phyloP scores from a whole-genome alignment of 2,888 invertebrate species.

The Acronicta leporina region DNA sequence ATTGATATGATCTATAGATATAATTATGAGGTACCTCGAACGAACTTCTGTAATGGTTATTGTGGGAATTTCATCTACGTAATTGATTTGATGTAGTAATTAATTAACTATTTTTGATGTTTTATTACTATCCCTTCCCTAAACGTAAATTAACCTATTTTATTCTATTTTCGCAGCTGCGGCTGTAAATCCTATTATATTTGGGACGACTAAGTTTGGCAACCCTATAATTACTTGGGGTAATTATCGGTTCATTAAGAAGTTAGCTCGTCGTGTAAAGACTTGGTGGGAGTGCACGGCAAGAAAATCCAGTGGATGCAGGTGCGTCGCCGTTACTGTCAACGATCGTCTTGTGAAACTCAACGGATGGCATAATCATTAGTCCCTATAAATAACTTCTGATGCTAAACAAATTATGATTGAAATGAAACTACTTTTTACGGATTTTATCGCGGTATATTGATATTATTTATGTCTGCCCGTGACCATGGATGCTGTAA shows the following conservation, averaged over 20 bases:
- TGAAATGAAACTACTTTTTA: too few species aligned
- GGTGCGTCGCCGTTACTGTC: constrained; percentile 78
- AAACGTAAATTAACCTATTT: constrained; percentile 9
- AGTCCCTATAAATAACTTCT: too few species aligned
- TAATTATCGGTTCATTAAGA: constrained; percentile 80
- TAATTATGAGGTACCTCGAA: background rate
- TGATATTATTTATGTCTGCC: too few species aligned
- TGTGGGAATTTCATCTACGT: background rate
- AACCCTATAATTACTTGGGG: constrained; percentile 82
- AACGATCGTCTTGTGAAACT: constrained; percentile 75
- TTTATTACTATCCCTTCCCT: background rate
- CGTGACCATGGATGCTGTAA: too few species aligned
- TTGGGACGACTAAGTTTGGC: constrained; percentile 75
- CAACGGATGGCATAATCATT: constrained; percentile 82
- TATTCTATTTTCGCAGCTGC: constrained; percentile 26
- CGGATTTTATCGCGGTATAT: too few species aligned
- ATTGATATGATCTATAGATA: background rate
- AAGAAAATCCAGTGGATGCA: constrained; percentile 74
- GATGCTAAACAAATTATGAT: too few species aligned
- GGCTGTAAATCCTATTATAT: constrained; percentile 61
- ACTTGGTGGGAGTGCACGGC: constrained; percentile 84
- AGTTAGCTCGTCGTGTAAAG: constrained; percentile 72
- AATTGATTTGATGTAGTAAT: background rate
- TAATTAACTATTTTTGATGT: background rate
- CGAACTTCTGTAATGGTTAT: background rate